Percentiles rank a stretch among this genome's conserved stretches.
These are phyloP conservation scores for Aspidiotus destructor DNA, from an alignment of 2,888 invertebrate species.

Conservation along the genomic window DNA sequence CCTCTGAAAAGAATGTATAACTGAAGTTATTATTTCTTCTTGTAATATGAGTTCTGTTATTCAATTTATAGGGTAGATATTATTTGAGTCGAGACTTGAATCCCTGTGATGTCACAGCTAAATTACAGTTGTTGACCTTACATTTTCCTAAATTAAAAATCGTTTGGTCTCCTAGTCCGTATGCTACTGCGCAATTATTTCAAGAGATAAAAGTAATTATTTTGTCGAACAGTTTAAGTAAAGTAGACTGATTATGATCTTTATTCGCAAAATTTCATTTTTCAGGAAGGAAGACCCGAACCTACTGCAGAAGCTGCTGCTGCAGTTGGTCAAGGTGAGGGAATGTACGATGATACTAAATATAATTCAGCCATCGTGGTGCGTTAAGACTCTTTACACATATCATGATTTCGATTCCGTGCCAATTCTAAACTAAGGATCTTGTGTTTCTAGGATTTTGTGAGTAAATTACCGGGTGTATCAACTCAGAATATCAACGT, in stretches of 20 bases:
- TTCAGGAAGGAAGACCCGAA: constrained; percentile 66
- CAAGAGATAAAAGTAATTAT: constrained; percentile 76
- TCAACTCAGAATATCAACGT: constrained; percentile 71
- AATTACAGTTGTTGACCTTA: constrained; percentile 82
- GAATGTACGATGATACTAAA: constrained; percentile 46
- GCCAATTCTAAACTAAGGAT: neutral
- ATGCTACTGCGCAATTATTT: constrained; percentile 91
- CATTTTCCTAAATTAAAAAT: constrained; percentile 87
- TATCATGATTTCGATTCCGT: neutral
- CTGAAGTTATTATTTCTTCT: neutral
- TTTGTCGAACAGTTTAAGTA: neutral
- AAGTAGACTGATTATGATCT: neutral
- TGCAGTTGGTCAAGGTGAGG: constrained; percentile 58
- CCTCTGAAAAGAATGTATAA: neutral
- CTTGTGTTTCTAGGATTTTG: constrained; percentile 58
- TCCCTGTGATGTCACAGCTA: constrained; percentile 70
- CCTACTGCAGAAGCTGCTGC: constrained; percentile 65
- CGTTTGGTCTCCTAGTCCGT: constrained; percentile 94
- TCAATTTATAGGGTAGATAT: constrained; percentile 54
- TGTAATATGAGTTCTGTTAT: constrained; percentile 6
- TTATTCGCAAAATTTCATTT: too few species aligned
- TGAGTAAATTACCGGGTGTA: constrained; percentile 80
- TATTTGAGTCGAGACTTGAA: constrained; percentile 68
- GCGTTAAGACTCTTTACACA: neutral
- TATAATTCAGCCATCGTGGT: constrained; percentile 53